Evolutionary conservation across 2,888 invertebrate genomes (phyloP).

Genomic region (Chalcosyrphus nemorum): DNA sequence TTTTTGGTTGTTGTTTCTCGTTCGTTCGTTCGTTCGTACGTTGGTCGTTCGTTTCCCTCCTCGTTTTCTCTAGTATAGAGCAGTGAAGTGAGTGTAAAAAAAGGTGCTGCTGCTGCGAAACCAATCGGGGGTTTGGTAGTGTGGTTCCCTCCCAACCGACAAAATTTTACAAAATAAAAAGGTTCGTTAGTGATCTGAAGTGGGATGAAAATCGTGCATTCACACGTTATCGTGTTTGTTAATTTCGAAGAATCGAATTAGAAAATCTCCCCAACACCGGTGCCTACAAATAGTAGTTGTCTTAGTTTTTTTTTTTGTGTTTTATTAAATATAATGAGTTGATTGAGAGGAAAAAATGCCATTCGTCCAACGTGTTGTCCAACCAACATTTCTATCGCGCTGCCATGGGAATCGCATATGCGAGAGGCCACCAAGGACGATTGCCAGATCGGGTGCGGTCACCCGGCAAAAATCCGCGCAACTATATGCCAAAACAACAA

Average conservation of each 20-base stretch:
- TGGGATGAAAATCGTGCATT: slow-evolving; percentile 34
- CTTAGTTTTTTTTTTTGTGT: slow-evolving; percentile 1
- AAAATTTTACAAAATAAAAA: no score
- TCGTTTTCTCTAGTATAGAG: slow-evolving; percentile 57
- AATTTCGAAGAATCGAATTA: slow-evolving; percentile 1
- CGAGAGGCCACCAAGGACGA: slow-evolving; percentile 55
- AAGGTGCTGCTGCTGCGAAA: slow-evolving; percentile 67
- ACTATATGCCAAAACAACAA: slow-evolving; percentile 55
- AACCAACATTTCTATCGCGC: slow-evolving; percentile 91
- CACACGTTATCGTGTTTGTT: not conserved
- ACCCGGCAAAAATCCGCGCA: slow-evolving; percentile 45
- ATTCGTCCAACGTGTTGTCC: slow-evolving; percentile 92
- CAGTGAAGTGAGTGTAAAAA: slow-evolving; percentile 64
- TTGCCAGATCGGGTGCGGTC: slow-evolving; percentile 56
- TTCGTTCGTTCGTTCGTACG: no score
- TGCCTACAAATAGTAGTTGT: not conserved
- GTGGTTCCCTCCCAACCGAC: slow-evolving; percentile 20
- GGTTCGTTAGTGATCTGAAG: slow-evolving; percentile 42
- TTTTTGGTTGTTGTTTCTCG: slow-evolving; percentile 32
- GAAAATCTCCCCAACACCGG: not conserved
- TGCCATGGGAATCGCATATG: slow-evolving; percentile 61
- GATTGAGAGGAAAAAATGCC: slow-evolving; percentile 89
- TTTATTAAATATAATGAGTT: slow-evolving; percentile 61
- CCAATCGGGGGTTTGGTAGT: slow-evolving; percentile 53
- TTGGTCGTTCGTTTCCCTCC: slow-evolving; percentile 53